phyloP scores from a whole-genome alignment of 2,888 invertebrate species.

The Harpalus rufipes region DNA sequence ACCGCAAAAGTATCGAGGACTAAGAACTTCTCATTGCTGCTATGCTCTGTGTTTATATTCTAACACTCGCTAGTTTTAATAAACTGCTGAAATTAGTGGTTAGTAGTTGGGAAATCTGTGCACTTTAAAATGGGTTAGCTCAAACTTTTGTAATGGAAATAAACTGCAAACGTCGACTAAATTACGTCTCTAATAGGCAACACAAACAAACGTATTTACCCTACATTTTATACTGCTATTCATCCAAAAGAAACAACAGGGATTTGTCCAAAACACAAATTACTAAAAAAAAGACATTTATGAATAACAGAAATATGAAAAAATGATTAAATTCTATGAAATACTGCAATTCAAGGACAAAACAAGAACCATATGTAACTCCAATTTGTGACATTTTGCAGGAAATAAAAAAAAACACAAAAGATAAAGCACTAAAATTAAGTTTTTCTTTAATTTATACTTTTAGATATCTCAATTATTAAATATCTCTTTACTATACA shows the following conservation, averaged over 20 bases:
- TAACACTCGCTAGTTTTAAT: slow-evolving; percentile 17
- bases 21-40: slow-evolving; percentile 24
- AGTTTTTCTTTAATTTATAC: too few relatives aligned
- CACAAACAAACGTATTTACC: slow-evolving; percentile 38
- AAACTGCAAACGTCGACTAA: slow-evolving; percentile 40
- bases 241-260: slow-evolving; percentile 16
- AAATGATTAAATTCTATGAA: too few relatives aligned
- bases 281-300: background rate
- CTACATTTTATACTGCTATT: background rate
- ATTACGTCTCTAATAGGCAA: slow-evolving; percentile 32
- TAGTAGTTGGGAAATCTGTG: slow-evolving; percentile 35
- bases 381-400: too few relatives aligned
- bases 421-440: too few relatives aligned
- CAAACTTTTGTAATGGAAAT: slow-evolving; percentile 40
- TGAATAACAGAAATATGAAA: too few relatives aligned
- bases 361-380: too few relatives aligned
- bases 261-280: background rate
- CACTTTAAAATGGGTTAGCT: slow-evolving; percentile 33
- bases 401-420: too few relatives aligned
- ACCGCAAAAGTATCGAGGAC: slow-evolving; percentile 46
- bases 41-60: slow-evolving; percentile 27
- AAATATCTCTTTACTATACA: too few relatives aligned
- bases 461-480: too few relatives aligned
- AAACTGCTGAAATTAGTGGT: slow-evolving; percentile 43
- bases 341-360: too few relatives aligned